Conservation (phyloP, 2,888 invertebrate species). For the Eilema depressum region DNA sequence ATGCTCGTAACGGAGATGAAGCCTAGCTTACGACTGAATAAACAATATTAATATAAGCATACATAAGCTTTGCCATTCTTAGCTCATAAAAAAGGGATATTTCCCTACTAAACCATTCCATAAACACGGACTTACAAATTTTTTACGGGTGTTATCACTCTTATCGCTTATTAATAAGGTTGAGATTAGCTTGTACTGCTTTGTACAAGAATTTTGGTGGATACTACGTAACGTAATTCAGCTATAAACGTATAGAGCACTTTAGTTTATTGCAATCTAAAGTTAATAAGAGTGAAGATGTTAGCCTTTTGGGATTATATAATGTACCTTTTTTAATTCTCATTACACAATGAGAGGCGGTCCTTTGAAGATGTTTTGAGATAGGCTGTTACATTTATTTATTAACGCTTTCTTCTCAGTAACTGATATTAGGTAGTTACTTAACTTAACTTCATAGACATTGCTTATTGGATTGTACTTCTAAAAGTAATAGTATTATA, state of each 20-base stretch:
- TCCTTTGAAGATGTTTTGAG: slow-evolving; percentile 1
- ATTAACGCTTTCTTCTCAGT: not conserved
- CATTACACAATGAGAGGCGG: slow-evolving; percentile 32
- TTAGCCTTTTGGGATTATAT: slow-evolving; percentile 52
- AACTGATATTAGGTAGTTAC: not conserved
- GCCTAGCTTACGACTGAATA: slow-evolving; percentile 65
- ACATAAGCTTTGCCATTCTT: slow-evolving; percentile 80
- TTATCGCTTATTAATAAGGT: slow-evolving; percentile 45
- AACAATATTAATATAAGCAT: slow-evolving; percentile 79
- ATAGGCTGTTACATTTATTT: not conserved
- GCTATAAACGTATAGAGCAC: slow-evolving; percentile 81
- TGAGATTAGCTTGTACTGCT: slow-evolving; percentile 29
- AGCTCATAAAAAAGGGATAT: slow-evolving; percentile 84
- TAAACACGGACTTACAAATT: slow-evolving; percentile 71
- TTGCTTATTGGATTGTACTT: not conserved
- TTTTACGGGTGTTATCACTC: slow-evolving; percentile 28
- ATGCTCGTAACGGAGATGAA: slow-evolving; percentile 48
- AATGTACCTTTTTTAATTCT: slow-evolving; percentile 48
- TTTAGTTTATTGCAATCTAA: slow-evolving; percentile 83
- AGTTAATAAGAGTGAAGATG: slow-evolving; percentile 75
- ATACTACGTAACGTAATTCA: slow-evolving; percentile 75
- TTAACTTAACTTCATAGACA: not conserved
- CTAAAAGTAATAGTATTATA: not conserved
- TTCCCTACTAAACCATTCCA: slow-evolving; percentile 80
- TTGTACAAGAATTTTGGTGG: slow-evolving; percentile 40